These are phyloP conservation scores for Noctua comes DNA, from an alignment of 2,888 invertebrate species.

Conservation along the genomic window DNA sequence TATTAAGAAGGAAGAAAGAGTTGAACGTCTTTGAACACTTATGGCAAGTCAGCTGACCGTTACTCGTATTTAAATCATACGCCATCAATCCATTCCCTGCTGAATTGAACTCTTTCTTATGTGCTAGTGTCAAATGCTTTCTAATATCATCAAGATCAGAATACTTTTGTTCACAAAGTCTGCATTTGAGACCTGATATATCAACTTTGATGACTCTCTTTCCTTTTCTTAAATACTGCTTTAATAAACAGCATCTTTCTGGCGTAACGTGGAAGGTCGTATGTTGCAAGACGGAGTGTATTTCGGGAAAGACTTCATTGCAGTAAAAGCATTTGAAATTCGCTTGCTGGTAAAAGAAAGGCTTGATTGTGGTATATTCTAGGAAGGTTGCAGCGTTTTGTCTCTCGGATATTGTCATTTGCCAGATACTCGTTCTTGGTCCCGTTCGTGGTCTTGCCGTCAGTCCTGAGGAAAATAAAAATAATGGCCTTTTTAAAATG, in stretches of 20 bases:
- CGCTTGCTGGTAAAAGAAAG: slow-evolving; percentile 86
- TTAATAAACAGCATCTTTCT: slow-evolving; percentile 78
- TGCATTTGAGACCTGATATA: slow-evolving; percentile 83
- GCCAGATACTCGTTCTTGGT: slow-evolving; percentile 85
- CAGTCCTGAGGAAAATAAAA: slow-evolving; percentile 71
- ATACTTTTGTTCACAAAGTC: slow-evolving; percentile 82
- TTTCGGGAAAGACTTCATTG: slow-evolving; percentile 83
- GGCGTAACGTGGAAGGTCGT: slow-evolving; percentile 77
- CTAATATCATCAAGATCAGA: slow-evolving; percentile 83
- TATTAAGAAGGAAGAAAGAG: slow-evolving; percentile 84
- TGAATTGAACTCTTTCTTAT: slow-evolving; percentile 85
- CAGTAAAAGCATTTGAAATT: slow-evolving; percentile 88
- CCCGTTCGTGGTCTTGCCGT: slow-evolving; percentile 72
- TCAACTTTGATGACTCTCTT: slow-evolving; percentile 87
- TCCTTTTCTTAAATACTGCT: slow-evolving; percentile 83
- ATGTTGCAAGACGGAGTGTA: slow-evolving; percentile 81
- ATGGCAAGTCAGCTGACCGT: slow-evolving; percentile 82
- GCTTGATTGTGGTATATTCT: slow-evolving; percentile 82
- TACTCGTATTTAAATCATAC: slow-evolving; percentile 79
- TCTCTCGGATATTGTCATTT: slow-evolving; percentile 87
- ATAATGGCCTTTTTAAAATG: slow-evolving; percentile 60
- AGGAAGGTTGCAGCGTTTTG: slow-evolving; percentile 86
- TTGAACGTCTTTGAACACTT: slow-evolving; percentile 84
- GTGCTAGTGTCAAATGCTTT: slow-evolving; percentile 77
- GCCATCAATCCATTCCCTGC: slow-evolving; percentile 86